These are phyloP conservation scores for Aphis craccivora DNA, from an alignment of 1,140 invertebrate genomes.

Conservation along the genomic window DNA sequence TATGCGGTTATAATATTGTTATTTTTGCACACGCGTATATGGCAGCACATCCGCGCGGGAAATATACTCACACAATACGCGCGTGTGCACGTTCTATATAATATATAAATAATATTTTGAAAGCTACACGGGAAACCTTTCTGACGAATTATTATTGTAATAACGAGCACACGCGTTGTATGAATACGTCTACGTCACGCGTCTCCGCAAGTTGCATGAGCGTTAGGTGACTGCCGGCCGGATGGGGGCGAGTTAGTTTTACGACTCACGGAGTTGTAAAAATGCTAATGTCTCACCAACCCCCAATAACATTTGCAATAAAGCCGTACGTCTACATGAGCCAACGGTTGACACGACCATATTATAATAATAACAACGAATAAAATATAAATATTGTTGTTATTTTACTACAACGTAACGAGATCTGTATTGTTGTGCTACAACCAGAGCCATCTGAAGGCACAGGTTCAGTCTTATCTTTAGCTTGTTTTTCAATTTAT, in stretches of 20 bases:
- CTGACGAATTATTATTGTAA: neutral
- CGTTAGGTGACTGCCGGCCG: neutral
- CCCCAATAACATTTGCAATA: neutral
- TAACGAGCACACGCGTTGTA: neutral
- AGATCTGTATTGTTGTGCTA: neutral
- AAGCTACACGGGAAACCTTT: constrained; percentile 42
- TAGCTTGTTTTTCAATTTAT: too few relatives aligned
- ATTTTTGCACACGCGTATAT: neutral
- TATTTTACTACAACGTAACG: neutral
- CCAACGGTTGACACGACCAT: neutral
- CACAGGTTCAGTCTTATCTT: too few relatives aligned
- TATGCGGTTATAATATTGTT: neutral
- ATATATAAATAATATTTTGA: constrained; percentile 27
- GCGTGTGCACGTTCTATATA: neutral
- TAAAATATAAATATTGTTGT: neutral
- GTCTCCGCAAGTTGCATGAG: neutral
- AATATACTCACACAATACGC: neutral
- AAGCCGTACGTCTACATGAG: neutral
- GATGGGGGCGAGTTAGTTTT: neutral
- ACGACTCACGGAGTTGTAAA: neutral
- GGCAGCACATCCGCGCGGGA: neutral
- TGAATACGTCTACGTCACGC: neutral
- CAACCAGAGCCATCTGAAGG: neutral
- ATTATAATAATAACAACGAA: neutral
- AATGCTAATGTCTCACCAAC: neutral